Evolutionary conservation across 2,797 vertebrate genomes (phyloP).

Genomic region (Eleutherodactylus coqui): DNA sequence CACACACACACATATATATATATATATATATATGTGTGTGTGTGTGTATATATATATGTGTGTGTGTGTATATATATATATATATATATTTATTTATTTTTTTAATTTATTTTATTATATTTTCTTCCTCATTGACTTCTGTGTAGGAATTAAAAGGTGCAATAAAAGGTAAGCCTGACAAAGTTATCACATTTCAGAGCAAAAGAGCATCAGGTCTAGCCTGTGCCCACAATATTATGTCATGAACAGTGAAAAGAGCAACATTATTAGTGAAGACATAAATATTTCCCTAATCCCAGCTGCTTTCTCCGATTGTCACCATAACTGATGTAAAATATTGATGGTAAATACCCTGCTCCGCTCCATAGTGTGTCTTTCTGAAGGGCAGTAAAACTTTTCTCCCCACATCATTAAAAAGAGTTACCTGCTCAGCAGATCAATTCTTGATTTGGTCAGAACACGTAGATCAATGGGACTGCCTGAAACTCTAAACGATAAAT

Average conservation of each 20-base stretch:
- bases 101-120: too few relatives aligned
- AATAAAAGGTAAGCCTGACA: too few relatives aligned
- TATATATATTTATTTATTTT: too few relatives aligned
- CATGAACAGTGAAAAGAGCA: background rate
- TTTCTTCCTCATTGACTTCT: too few relatives aligned
- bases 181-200: background rate
- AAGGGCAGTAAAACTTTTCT: constrained; percentile 37
- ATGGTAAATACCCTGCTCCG: background rate
- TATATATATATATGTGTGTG: too few relatives aligned
- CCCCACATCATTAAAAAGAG: constrained; percentile 33
- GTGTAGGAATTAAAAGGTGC: too few relatives aligned
- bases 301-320: background rate
- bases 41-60: too few relatives aligned
- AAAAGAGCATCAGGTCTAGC: background rate
- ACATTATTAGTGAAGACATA: background rate
- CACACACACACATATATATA: too few relatives aligned
- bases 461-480: constrained; percentile 54
- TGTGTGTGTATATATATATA: too few relatives aligned
- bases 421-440: constrained; percentile 57
- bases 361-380: constrained; percentile 20
- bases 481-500: constrained; percentile 56
- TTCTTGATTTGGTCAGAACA: constrained; percentile 42
- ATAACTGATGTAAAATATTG: constrained; percentile 13
- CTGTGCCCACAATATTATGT: background rate
- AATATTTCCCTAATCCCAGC: background rate